Percentiles rank a stretch among this genome's conserved stretches.
phyloP scores from a whole-genome alignment of 2,113 vertebrate genomes.

The Corythaeola cristata region DNA sequence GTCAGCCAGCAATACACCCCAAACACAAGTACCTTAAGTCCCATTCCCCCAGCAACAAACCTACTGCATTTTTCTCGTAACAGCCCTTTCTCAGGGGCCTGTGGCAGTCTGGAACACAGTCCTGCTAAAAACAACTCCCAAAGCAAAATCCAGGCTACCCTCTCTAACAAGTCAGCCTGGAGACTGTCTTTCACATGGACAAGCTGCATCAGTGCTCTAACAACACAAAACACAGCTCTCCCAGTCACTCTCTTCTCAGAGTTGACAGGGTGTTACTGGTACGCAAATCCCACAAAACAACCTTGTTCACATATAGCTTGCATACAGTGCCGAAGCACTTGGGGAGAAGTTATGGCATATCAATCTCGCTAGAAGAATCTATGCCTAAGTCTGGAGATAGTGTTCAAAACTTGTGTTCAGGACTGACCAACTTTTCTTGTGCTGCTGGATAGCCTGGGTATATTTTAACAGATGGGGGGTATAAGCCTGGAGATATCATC shows the following conservation, averaged over 20 bases:
- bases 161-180: background rate
- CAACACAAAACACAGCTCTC: background rate
- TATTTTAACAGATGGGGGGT: background rate
- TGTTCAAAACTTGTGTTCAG: background rate
- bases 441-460: background rate
- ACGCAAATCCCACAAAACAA: background rate
- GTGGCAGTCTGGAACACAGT: background rate
- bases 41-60: background rate
- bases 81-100: background rate
- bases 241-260: background rate
- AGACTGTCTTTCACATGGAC: background rate
- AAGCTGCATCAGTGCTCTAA: background rate
- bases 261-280: background rate
- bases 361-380: background rate
- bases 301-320: fast-evolving
- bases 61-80: fast-evolving
- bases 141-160: background rate
- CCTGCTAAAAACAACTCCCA: background rate
- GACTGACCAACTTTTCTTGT: background rate
- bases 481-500: background rate
- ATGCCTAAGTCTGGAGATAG: background rate
- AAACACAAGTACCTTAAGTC: background rate
- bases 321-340: background rate
- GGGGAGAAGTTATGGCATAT: background rate
- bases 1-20: background rate